phyloP scores from a whole-genome alignment of 2,888 invertebrate species.

The Cephus pygmeus region DNA sequence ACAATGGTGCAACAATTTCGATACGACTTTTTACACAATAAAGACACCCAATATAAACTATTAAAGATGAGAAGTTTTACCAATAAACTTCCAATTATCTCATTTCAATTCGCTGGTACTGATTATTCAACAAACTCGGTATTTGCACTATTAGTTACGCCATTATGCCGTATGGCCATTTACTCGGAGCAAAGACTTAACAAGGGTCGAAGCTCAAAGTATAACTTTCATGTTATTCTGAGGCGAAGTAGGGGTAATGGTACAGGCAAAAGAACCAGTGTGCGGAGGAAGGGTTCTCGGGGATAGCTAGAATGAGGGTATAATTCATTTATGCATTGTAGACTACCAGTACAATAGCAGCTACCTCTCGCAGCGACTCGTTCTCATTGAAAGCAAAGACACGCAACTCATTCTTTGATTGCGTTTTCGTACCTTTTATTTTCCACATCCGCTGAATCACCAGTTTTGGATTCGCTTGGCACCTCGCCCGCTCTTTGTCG shows the following conservation, averaged over 20 bases:
- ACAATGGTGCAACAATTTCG: too few relatives aligned
- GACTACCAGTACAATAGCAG: constrained; percentile 17
- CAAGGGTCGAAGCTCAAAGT: constrained; percentile 34
- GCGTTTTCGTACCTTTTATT: constrained; percentile 2
- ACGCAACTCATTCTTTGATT: constrained; percentile 5
- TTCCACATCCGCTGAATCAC: constrained; percentile 1
- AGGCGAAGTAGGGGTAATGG: not conserved
- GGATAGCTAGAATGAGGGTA: constrained; percentile 6
- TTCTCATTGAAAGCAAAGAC: constrained; percentile 1
- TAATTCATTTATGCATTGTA: constrained; percentile 26
- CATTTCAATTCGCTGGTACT: too few relatives aligned
- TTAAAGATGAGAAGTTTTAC: too few relatives aligned
- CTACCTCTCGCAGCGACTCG: constrained; percentile 3
- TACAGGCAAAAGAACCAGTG: not conserved
- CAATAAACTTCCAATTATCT: too few relatives aligned
- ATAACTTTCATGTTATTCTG: not conserved
- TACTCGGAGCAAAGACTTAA: constrained; percentile 35
- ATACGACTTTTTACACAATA: too few relatives aligned
- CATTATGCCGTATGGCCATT: not conserved
- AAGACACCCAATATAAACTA: too few relatives aligned
- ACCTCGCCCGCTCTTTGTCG: too few relatives aligned
- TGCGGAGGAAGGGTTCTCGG: not conserved
- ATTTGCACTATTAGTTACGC: not conserved
- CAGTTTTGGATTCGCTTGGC: too few relatives aligned
- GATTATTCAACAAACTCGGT: too few relatives aligned